Conservation (phyloP, 2,113 vertebrate species). For the Brienomyrus brachyistius region DNA sequence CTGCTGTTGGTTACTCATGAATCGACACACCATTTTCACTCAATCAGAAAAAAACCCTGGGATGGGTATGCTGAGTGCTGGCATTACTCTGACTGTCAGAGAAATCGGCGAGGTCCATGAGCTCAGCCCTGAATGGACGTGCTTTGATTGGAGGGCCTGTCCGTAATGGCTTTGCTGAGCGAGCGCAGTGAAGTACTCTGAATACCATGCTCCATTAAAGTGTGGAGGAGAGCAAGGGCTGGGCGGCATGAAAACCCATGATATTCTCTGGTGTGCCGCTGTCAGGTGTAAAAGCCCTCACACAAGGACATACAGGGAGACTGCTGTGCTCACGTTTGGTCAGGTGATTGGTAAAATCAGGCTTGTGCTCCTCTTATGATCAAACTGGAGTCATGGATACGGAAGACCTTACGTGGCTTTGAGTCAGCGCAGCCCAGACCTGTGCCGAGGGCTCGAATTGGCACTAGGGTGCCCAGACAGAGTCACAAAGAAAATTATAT, state of each 20-base stretch:
- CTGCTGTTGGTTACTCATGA: neutral
- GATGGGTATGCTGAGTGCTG: constrained; percentile 19
- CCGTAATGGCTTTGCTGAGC: constrained; percentile 28
- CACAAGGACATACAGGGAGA: neutral
- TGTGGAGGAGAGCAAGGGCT: constrained; percentile 22
- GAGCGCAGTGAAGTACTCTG: constrained; percentile 30
- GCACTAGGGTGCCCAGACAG: neutral
- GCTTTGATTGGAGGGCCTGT: constrained; percentile 36
- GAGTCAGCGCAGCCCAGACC: neutral
- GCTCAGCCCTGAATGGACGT: constrained; percentile 26
- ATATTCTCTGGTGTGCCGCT: constrained; percentile 24
- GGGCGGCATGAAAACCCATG: neutral
- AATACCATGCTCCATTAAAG: constrained; percentile 25
- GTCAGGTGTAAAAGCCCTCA: constrained; percentile 19
- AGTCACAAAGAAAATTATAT: neutral
- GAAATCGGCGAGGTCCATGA: constrained; percentile 32
- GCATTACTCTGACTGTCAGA: constrained; percentile 20
- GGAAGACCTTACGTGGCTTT: neutral
- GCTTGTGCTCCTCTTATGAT: neutral
- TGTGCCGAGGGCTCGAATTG: neutral
- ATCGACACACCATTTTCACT: neutral
- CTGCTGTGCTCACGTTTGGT: neutral
- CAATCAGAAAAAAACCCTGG: neutral
- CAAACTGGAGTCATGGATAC: neutral
- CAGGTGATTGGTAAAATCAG: neutral